Evolutionary conservation across 2,113 vertebrate species (phyloP).

Genomic region (Raja brachyura): DNA sequence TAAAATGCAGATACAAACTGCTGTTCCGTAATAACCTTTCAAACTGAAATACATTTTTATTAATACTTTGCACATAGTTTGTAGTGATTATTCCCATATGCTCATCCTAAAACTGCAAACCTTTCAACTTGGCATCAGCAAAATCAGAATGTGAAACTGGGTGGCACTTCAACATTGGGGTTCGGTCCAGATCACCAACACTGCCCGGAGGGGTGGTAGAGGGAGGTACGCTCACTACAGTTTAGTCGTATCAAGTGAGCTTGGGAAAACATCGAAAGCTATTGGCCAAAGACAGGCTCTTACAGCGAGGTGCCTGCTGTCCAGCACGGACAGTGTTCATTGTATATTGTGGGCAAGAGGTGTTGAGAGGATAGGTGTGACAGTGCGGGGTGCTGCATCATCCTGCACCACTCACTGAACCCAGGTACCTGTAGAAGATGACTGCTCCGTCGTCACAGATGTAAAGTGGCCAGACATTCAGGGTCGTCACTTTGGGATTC

Average conservation of each 20-base stretch:
- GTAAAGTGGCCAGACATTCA: conserved; percentile 98
- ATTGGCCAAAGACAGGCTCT: no score
- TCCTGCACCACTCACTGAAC: neutral
- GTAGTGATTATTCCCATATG: neutral
- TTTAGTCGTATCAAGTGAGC: no score
- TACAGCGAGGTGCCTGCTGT: no score
- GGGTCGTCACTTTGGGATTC: conserved; percentile 93
- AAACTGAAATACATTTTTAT: neutral
- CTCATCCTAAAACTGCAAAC: neutral
- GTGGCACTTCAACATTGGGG: neutral
- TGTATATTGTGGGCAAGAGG: no score
- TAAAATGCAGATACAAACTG: no score
- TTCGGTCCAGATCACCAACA: neutral
- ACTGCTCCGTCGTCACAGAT: conserved; percentile 97
- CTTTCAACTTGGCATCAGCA: neutral
- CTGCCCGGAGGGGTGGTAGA: no score
- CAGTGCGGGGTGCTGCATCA: no score
- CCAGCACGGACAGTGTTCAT: no score
- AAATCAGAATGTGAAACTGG: neutral
- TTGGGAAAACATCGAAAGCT: no score
- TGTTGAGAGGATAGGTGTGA: no score
- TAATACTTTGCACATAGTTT: neutral
- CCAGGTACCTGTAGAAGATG: conserved; percentile 89
- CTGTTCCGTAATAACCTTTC: neutral
- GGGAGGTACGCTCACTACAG: no score